Evolutionary conservation across 2,888 invertebrate species (phyloP).

Genomic region (Parelbella ahira): DNA sequence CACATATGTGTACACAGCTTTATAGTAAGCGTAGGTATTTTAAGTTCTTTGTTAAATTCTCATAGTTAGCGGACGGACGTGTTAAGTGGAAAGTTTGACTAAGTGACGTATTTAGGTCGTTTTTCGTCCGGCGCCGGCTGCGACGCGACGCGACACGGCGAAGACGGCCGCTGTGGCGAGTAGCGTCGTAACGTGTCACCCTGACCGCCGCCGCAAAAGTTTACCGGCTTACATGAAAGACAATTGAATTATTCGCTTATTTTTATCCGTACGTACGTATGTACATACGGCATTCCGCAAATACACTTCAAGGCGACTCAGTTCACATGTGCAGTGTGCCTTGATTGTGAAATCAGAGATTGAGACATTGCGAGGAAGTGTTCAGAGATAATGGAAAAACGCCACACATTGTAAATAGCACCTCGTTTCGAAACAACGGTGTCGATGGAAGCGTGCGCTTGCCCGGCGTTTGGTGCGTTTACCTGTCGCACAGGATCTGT

Average conservation of each 20-base stretch:
- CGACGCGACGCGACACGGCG: constrained; percentile 19
- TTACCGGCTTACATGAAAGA: constrained; percentile 14
- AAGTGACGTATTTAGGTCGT: constrained; percentile 16
- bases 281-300: too few relatives aligned
- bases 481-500: too few relatives aligned
- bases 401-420: constrained; percentile 13
- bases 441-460: constrained; percentile 26
- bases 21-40: too few relatives aligned
- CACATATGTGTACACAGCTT: too few relatives aligned
- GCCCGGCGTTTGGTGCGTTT: too few relatives aligned
- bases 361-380: constrained; percentile 16
- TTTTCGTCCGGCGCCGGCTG: constrained; percentile 27
- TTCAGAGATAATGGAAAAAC: constrained; percentile 1
- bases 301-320: constrained; percentile 10
- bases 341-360: constrained; percentile 6
- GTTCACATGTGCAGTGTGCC: background rate
- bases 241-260: constrained; percentile 22
- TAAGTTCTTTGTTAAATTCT: too few relatives aligned
- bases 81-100: constrained; percentile 16
- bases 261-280: constrained; percentile 5
- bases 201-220: constrained; percentile 19
- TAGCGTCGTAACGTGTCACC: constrained; percentile 24
- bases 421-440: constrained; percentile 39
- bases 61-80: too few relatives aligned
- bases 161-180: constrained; percentile 21